Conservation (phyloP, 2,888 invertebrate species). For the Pharmacophagus antenor region DNA sequence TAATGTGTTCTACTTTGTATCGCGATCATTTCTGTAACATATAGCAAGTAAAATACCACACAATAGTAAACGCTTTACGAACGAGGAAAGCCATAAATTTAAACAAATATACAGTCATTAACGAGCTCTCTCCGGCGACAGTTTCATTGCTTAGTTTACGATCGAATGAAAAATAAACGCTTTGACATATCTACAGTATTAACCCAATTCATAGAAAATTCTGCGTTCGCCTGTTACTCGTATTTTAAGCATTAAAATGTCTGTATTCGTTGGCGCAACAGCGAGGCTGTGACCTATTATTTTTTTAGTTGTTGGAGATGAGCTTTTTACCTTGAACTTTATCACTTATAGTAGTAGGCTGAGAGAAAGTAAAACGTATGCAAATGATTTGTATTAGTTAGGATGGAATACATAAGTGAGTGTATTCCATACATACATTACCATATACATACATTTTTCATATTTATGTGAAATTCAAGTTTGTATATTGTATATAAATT, state of each 20-base stretch:
- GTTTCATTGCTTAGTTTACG: conserved; percentile 24
- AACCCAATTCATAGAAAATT: conserved; percentile 1
- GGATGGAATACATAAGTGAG: not conserved
- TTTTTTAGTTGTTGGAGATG: conserved; percentile 19
- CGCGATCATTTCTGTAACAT: not conserved
- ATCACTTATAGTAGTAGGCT: conserved; percentile 6
- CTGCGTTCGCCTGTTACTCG: conserved; percentile 2
- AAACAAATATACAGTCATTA: conserved; percentile 14
- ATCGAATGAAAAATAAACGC: conserved; percentile 18
- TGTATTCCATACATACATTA: too few species aligned
- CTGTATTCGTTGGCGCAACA: conserved; percentile 1
- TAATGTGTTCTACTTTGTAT: not conserved
- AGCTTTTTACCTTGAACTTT: conserved; percentile 29
- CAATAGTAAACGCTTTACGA: conserved; percentile 11
- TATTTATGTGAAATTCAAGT: not conserved
- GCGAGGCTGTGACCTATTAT: conserved; percentile 25
- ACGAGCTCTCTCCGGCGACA: conserved; percentile 20
- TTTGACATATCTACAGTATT: conserved; percentile 4
- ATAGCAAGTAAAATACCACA: conserved; percentile 12
- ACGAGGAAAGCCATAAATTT: not conserved
- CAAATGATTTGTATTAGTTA: conserved; percentile 15
- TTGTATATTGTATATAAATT: not conserved
- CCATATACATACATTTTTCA: too few species aligned
- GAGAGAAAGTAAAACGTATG: conserved; percentile 20
- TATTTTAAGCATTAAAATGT: conserved; percentile 9